Percentiles rank a stretch among this genome's conserved stretches.
Evolutionary conservation across 2,113 vertebrate genomes (phyloP).

Genomic region (Psilopsiagon aurifrons): DNA sequence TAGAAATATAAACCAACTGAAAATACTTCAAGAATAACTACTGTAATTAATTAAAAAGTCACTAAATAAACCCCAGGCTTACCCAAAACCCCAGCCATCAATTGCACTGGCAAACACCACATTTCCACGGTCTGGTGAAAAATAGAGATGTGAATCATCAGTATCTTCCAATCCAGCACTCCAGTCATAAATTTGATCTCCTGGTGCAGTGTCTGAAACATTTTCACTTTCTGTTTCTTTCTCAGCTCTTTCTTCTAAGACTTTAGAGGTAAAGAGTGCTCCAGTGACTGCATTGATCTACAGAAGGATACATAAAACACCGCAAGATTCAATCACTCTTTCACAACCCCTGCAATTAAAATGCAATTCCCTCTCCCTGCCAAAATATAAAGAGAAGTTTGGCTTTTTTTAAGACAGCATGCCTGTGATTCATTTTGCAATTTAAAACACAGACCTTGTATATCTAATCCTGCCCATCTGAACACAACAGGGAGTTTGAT

Average conservation of each 20-base stretch:
- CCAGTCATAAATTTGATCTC: constrained; percentile 92
- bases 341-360: background rate
- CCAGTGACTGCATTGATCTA: constrained; percentile 96
- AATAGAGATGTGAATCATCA: constrained; percentile 95
- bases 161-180: constrained; percentile 89
- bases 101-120: constrained; percentile 94
- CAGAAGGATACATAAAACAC: background rate
- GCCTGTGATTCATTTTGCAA: background rate
- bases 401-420: background rate
- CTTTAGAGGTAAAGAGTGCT: constrained; percentile 91
- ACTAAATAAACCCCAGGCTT: constrained; percentile 8
- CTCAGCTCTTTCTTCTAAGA: constrained; percentile 92
- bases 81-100: constrained; percentile 98
- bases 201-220: constrained; percentile 9
- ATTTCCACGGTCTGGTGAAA: constrained; percentile 94
- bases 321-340: background rate
- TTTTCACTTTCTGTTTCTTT: constrained; percentile 73
- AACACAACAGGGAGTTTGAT: background rate
- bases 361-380: background rate
- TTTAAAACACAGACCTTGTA: background rate
- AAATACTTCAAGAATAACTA: background rate
- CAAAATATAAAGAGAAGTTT: background rate
- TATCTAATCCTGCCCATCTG: background rate
- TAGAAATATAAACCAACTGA: background rate
- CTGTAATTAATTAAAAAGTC: background rate